These are phyloP conservation scores for Myotis yumanensis DNA, from an alignment of 2,113 vertebrate genomes.

Conservation along the genomic window DNA sequence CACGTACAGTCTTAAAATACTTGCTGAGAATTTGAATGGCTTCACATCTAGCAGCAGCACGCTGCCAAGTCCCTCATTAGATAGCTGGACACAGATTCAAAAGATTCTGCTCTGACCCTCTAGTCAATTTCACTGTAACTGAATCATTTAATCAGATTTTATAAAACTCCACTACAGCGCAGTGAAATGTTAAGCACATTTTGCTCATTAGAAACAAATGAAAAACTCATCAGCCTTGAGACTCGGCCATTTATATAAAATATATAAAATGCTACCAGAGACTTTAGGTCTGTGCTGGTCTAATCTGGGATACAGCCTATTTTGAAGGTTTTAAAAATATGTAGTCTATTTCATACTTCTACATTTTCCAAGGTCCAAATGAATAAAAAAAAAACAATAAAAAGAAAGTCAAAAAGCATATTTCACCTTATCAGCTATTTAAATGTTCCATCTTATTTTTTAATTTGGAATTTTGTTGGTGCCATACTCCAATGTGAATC, in stretches of 20 bases:
- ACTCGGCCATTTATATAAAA: constrained; percentile 66
- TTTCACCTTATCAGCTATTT: constrained; percentile 54
- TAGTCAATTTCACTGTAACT: constrained; percentile 61
- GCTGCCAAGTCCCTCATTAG: constrained; percentile 57
- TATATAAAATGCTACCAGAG: constrained; percentile 65
- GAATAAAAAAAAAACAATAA: constrained; percentile 55
- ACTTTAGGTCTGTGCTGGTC: background rate
- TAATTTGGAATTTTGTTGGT: constrained; percentile 53
- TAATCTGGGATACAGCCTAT: constrained; percentile 31
- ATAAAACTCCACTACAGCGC: constrained; percentile 65
- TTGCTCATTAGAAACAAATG: constrained; percentile 75
- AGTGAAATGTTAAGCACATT: constrained; percentile 72
- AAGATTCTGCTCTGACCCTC: constrained; percentile 63
- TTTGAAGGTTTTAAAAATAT: constrained; percentile 63
- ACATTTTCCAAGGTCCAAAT: constrained; percentile 38
- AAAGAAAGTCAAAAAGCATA: constrained; percentile 46
- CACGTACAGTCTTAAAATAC: constrained; percentile 48
- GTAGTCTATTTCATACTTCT: constrained; percentile 59
- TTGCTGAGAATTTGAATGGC: constrained; percentile 44
- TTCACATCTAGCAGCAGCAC: constrained; percentile 45
- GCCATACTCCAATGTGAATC: background rate
- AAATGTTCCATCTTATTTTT: constrained; percentile 51
- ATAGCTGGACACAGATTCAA: constrained; percentile 53
- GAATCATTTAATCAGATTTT: constrained; percentile 75
- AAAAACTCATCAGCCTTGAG: constrained; percentile 70